Conservation (phyloP, 1,140 invertebrate species). For the Calycopis cecrops region DNA sequence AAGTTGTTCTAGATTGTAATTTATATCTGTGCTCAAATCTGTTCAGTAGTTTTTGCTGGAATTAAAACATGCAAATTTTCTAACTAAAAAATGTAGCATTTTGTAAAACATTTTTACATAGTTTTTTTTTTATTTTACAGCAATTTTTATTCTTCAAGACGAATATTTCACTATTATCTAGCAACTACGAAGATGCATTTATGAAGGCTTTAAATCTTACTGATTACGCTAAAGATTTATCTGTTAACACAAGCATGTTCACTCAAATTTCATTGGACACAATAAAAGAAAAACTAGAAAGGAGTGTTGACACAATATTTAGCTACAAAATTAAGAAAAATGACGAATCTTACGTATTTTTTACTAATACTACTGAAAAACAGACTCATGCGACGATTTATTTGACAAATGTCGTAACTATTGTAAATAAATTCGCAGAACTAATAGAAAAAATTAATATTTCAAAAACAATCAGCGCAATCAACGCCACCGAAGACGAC, state of each 20-base stretch:
- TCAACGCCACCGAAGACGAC: slow-evolving; percentile 30
- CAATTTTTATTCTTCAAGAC: slow-evolving; percentile 65
- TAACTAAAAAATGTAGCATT: too few relatives aligned
- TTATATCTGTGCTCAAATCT: too few relatives aligned
- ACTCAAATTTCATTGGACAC: slow-evolving; percentile 37
- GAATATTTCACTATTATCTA: slow-evolving; percentile 43
- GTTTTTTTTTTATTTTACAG: too few relatives aligned
- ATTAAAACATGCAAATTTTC: too few relatives aligned
- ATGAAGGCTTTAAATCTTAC: slow-evolving; percentile 39
- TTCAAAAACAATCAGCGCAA: neutral
- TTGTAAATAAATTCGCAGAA: slow-evolving; percentile 9
- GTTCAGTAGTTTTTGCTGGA: too few relatives aligned
- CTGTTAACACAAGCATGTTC: slow-evolving; percentile 36
- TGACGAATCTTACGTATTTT: slow-evolving; percentile 38
- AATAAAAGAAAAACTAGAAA: slow-evolving; percentile 38
- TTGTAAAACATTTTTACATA: too few relatives aligned
- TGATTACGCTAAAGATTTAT: slow-evolving; percentile 36
- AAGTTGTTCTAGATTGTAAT: too few relatives aligned
- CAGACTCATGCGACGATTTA: slow-evolving; percentile 47
- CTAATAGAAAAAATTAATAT: neutral
- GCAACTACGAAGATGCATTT: slow-evolving; percentile 48
- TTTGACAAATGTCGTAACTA: slow-evolving; percentile 32
- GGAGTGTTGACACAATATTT: slow-evolving; percentile 37
- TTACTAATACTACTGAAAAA: slow-evolving; percentile 49
- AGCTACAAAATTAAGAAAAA: slow-evolving; percentile 42